Evolutionary conservation across 1,140 invertebrate species (phyloP).

Genomic region (Drosophila insularis): DNA sequence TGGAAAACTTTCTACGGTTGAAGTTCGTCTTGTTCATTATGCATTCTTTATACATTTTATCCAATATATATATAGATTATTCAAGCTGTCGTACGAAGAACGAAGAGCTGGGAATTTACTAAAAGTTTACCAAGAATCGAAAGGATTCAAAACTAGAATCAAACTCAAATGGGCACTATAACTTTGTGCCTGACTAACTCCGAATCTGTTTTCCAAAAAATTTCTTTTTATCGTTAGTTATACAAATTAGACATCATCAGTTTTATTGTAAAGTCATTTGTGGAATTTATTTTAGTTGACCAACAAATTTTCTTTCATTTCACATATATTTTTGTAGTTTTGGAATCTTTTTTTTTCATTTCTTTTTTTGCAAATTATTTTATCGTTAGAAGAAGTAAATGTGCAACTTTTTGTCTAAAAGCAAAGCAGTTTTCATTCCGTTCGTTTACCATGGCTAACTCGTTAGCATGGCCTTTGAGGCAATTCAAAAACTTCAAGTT

Average conservation of each 20-base stretch:
- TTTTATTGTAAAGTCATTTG: constrained; percentile 17
- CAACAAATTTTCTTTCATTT: constrained; percentile 1
- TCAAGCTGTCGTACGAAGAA: no score
- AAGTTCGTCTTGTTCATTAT: no score
- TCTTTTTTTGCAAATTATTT: constrained; percentile 37
- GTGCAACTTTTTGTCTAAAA: constrained; percentile 35
- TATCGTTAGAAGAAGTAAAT: constrained; percentile 49
- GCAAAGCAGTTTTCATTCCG: constrained; percentile 36
- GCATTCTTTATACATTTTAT: no score
- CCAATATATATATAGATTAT: no score
- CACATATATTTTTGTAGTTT: background rate
- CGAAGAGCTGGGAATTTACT: background rate
- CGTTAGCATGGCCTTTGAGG: constrained; percentile 62
- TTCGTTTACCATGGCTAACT: constrained; percentile 50
- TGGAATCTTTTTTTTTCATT: background rate
- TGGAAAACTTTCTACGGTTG: no score
- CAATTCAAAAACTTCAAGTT: constrained; percentile 58
- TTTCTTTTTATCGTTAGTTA: background rate
- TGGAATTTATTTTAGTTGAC: constrained; percentile 2
- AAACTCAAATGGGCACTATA: background rate
- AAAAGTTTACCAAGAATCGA: background rate
- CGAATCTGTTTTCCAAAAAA: no score
- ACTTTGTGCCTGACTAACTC: background rate
- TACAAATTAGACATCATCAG: background rate
- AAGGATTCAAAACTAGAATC: background rate